Conservation (phyloP, 1,140 invertebrate species). For the Agrypnia vestita region DNA sequence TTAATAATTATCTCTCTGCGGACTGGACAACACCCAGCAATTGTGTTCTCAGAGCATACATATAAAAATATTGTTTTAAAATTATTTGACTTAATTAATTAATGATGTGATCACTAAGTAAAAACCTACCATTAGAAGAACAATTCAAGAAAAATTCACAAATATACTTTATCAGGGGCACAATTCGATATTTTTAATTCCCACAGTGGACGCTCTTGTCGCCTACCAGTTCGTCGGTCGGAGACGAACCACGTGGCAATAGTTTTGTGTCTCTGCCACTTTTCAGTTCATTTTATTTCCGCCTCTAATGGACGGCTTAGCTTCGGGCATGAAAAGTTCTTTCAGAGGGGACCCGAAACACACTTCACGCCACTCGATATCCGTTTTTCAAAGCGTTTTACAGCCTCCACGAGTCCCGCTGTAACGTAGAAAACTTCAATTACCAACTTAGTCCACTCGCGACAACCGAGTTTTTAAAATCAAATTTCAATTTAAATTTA, state of each 20-base stretch:
- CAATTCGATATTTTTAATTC: too few relatives aligned
- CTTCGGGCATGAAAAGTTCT: constrained; percentile 20
- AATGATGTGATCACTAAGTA: too few relatives aligned
- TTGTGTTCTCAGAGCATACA: too few relatives aligned
- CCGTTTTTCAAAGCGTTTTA: constrained; percentile 19
- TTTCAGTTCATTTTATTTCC: constrained; percentile 41
- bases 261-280: constrained; percentile 30
- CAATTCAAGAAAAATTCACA: too few relatives aligned
- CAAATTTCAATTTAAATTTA: neutral
- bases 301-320: constrained; percentile 29
- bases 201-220: neutral
- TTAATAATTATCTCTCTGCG: too few relatives aligned
- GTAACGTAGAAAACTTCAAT: constrained; percentile 7
- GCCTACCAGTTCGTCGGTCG: neutral
- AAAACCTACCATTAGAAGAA: too few relatives aligned
- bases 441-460: neutral
- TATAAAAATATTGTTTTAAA: too few relatives aligned
- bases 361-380: constrained; percentile 17
- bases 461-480: neutral
- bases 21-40: too few relatives aligned
- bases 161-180: too few relatives aligned
- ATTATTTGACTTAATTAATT: too few relatives aligned
- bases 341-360: constrained; percentile 7
- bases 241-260: neutral
- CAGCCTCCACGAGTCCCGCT: neutral